phyloP scores from a whole-genome alignment of 2,113 vertebrate genomes.

The Forbesichthys papilliferus region DNA sequence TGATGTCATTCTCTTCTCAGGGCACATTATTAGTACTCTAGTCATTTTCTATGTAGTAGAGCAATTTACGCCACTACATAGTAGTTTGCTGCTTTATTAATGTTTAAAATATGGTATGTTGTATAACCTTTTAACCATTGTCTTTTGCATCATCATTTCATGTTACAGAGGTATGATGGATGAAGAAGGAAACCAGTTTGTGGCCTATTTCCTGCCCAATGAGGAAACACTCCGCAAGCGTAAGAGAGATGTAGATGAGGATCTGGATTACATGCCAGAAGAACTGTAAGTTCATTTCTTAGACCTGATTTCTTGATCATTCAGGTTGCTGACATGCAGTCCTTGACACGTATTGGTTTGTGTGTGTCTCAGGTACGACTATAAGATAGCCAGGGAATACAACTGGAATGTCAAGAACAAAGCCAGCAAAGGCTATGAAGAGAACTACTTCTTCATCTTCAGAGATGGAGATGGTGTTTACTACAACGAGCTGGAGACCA shows the following conservation, averaged over 20 bases:
- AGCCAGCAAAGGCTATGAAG: constrained; percentile 95
- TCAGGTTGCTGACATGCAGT: no score
- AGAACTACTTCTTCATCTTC: constrained; percentile 98
- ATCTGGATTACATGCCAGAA: constrained; percentile 88
- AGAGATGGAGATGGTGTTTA: constrained; percentile 91
- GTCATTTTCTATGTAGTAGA: no score
- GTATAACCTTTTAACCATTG: background rate
- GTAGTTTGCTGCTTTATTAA: no score
- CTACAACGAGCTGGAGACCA: constrained; percentile 94
- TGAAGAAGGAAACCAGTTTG: constrained; percentile 95
- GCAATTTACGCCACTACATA: no score
- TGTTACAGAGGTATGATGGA: constrained; percentile 93
- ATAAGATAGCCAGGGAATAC: constrained; percentile 94
- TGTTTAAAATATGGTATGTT: no score
- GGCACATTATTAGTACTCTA: no score
- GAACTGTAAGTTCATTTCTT: constrained; percentile 79
- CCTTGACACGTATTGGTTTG: constrained; percentile 4
- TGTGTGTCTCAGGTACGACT: constrained; percentile 83
- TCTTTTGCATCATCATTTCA: background rate
- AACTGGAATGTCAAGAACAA: constrained; percentile 99
- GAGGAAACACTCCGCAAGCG: constrained; percentile 90
- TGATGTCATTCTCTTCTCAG: no score
- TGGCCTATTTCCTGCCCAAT: constrained; percentile 91
- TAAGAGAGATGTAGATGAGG: constrained; percentile 90
- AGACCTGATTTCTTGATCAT: no score